phyloP scores from a whole-genome alignment of 2,888 invertebrate genomes.

The Disparrhopalites patrizii region DNA sequence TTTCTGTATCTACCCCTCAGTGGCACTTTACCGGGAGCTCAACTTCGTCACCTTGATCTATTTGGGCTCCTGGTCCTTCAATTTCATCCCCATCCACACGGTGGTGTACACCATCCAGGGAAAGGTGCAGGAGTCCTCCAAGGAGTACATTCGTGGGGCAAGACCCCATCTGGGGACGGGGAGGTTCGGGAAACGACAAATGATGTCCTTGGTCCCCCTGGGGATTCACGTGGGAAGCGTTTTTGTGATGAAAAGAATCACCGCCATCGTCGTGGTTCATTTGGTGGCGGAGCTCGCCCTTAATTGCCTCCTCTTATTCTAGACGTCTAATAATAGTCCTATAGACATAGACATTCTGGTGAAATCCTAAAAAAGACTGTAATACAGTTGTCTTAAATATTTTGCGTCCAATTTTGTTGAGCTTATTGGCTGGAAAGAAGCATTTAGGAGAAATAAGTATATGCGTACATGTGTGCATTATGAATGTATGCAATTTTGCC shows the following conservation, averaged over 20 bases:
- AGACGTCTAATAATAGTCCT: too few relatives aligned
- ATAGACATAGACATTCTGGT: too few relatives aligned
- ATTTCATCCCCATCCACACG: not conserved
- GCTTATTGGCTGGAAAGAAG: too few relatives aligned
- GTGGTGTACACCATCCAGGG: not conserved
- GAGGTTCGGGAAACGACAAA: not conserved
- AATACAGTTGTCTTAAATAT: too few relatives aligned
- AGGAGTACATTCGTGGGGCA: not conserved
- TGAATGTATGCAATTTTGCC: too few relatives aligned
- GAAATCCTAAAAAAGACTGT: too few relatives aligned
- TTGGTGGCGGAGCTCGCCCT: not conserved
- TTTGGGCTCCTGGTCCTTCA: not conserved
- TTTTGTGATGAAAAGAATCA: not conserved
- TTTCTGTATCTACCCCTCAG: not conserved
- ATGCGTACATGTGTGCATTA: too few relatives aligned
- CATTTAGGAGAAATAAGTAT: too few relatives aligned
- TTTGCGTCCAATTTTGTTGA: too few relatives aligned
- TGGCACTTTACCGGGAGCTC: not conserved
- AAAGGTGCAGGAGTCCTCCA: not conserved
- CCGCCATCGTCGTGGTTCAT: not conserved
- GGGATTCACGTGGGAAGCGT: not conserved
- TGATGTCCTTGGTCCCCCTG: not conserved
- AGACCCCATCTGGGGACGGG: not conserved
- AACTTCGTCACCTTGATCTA: not conserved
- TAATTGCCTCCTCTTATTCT: not conserved